phyloP scores from a whole-genome alignment of 2,888 invertebrate species.

The Coenonympha arcania region DNA sequence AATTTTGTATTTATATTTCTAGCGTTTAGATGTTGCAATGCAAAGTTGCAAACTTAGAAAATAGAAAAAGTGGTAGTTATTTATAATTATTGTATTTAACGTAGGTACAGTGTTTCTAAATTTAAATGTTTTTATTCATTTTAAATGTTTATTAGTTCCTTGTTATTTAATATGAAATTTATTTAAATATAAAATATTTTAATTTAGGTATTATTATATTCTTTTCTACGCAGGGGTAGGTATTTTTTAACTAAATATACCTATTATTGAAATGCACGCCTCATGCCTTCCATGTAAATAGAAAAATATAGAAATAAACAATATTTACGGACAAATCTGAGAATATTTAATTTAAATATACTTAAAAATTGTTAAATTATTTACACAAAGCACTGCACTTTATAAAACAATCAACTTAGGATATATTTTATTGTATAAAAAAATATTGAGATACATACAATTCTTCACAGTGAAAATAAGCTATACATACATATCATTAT shows the following conservation, averaged over 20 bases:
- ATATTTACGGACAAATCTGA: slow-evolving; percentile 23
- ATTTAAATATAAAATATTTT: slow-evolving; percentile 13
- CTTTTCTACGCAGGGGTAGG: slow-evolving; percentile 26
- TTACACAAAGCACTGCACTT: slow-evolving; percentile 27
- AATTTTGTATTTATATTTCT: slow-evolving; percentile 72
- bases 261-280: slow-evolving; percentile 45
- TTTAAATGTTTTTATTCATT: slow-evolving; percentile 37
- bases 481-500: too few species aligned
- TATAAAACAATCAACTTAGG: slow-evolving; percentile 18
- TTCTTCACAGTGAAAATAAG: slow-evolving; percentile 10
- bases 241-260: slow-evolving; percentile 30
- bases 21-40: slow-evolving; percentile 67
- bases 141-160: slow-evolving; percentile 29
- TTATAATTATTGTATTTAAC: slow-evolving; percentile 27
- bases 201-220: slow-evolving; percentile 17
- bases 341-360: slow-evolving; percentile 22
- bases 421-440: slow-evolving; percentile 24
- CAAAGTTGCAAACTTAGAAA: slow-evolving; percentile 46
- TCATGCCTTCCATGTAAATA: slow-evolving; percentile 70
- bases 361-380: slow-evolving; percentile 24
- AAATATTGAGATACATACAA: slow-evolving; percentile 7
- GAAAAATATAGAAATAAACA: slow-evolving; percentile 33
- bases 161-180: slow-evolving; percentile 24
- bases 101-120: slow-evolving; percentile 41
- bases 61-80: slow-evolving; percentile 34